phyloP scores from a whole-genome alignment of 2,888 invertebrate genomes.

The Halocaridina rubra region DNA sequence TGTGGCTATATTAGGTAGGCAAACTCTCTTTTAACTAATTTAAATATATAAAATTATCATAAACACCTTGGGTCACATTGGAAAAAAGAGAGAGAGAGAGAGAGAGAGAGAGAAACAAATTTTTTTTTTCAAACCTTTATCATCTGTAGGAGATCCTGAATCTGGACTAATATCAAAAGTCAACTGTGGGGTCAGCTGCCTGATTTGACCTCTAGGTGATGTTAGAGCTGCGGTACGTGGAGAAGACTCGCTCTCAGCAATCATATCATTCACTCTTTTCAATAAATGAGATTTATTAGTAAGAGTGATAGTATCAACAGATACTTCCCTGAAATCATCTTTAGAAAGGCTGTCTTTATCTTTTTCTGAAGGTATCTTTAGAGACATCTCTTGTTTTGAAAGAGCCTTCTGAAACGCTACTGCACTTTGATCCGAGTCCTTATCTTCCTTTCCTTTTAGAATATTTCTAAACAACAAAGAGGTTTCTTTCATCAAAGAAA shows the following conservation, averaged over 20 bases:
- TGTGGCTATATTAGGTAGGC: too few species aligned
- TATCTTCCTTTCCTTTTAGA: not conserved
- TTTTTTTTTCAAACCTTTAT: too few species aligned
- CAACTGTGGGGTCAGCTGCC: slow-evolving; percentile 18
- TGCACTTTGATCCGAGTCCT: not conserved
- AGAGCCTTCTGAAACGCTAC: too few species aligned
- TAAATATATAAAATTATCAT: too few species aligned
- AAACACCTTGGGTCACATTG: too few species aligned
- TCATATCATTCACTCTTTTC: slow-evolving; percentile 20
- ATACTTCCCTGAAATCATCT: not conserved
- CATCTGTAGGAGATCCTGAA: not conserved
- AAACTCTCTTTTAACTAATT: too few species aligned
- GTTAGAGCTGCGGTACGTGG: not conserved
- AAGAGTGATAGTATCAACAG: not conserved
- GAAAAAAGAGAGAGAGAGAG: too few species aligned
- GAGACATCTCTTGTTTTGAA: not conserved
- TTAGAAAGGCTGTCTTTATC: not conserved
- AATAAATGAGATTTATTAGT: slow-evolving; percentile 29
- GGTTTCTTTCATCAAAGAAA: slow-evolving; percentile 40
- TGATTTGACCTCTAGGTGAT: not conserved
- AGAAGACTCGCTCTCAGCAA: slow-evolving; percentile 18
- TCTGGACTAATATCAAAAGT: slow-evolving; percentile 31
- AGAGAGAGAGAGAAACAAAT: too few species aligned
- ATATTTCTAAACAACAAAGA: slow-evolving; percentile 6
- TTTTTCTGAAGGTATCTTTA: not conserved